Evolutionary conservation across 64 coral and sea anemone genomes (phyloP).

Genomic region (Catalaphyllia jardinei): DNA sequence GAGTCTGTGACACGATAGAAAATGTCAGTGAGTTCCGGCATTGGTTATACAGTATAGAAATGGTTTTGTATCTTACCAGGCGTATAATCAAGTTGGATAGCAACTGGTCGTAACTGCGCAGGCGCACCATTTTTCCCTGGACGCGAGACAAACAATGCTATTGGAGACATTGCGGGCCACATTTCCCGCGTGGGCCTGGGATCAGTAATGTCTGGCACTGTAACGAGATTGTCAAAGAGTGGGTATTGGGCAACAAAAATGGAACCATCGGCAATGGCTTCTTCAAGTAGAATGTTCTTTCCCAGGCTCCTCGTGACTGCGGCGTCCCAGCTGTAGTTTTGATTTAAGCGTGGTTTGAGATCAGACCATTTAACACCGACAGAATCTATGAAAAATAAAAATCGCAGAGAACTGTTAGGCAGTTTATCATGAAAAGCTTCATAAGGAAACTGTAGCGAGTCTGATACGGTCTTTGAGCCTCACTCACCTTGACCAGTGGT

Average conservation of each 20-base stretch:
- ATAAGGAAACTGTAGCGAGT: not conserved
- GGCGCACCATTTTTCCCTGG: conserved; percentile 24
- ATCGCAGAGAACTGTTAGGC: too few species aligned
- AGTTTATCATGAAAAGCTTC: not conserved
- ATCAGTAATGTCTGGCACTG: conserved; percentile 61
- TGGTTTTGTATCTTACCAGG: conserved; percentile 40
- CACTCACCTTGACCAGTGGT: conserved; percentile 54
- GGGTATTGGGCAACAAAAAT: conserved; percentile 74
- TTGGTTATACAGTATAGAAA: not conserved
- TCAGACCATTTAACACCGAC: conserved; percentile 67
- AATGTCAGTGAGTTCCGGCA: not conserved
- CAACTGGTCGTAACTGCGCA: conserved; percentile 42
- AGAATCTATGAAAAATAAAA: not conserved
- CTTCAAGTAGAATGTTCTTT: conserved; percentile 20
- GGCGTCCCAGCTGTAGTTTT: conserved; percentile 59
- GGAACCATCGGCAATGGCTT: conserved; percentile 37
- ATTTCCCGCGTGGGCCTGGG: conserved; percentile 57
- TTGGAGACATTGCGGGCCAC: conserved; percentile 77
- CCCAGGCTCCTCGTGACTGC: conserved; percentile 6
- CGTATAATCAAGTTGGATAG: conserved; percentile 75
- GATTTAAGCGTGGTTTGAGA: conserved; percentile 53
- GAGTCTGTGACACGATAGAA: conserved; percentile 37
- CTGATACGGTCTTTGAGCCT: not conserved
- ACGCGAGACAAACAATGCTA: conserved; percentile 78
- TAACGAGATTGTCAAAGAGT: conserved; percentile 64